Evolutionary conservation across 2,113 vertebrate species (phyloP).

Genomic region (Acanthochromis polyacanthus): DNA sequence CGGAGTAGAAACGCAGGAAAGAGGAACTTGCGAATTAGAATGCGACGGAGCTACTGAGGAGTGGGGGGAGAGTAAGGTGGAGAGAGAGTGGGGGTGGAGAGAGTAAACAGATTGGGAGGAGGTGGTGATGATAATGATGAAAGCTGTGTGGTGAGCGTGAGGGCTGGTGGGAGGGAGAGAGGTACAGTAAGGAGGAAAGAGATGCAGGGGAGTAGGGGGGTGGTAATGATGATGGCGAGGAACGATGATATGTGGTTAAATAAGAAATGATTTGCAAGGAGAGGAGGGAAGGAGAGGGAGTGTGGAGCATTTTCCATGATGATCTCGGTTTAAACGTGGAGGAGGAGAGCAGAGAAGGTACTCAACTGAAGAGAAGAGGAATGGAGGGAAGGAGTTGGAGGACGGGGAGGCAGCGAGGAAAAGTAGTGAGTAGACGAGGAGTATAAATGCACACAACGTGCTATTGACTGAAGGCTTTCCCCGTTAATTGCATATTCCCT

Average conservation of each 20-base stretch:
- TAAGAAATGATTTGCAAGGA: slow-evolving; percentile 64
- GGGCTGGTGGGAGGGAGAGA: slow-evolving; percentile 49
- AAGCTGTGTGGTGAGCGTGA: slow-evolving; percentile 60
- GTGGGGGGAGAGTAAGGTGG: slow-evolving; percentile 37
- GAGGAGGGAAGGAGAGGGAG: slow-evolving; percentile 40
- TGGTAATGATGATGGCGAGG: slow-evolving; percentile 57
- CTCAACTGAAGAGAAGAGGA: slow-evolving; percentile 62
- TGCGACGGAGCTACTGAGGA: slow-evolving; percentile 44
- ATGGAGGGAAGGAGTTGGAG: slow-evolving; percentile 39
- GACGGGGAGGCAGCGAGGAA: slow-evolving; percentile 14
- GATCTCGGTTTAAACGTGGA: slow-evolving; percentile 49
- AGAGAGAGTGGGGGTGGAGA: slow-evolving; percentile 46
- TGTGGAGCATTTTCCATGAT: slow-evolving; percentile 44
- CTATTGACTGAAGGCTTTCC: slow-evolving; percentile 71
- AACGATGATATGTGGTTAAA: slow-evolving; percentile 64
- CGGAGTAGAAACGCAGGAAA: slow-evolving; percentile 33
- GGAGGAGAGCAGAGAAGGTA: slow-evolving; percentile 48
- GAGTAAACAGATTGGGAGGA: slow-evolving; percentile 72
- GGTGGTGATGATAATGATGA: slow-evolving; percentile 74
- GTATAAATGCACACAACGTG: slow-evolving; percentile 56
- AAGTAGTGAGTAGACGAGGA: slow-evolving; percentile 43
- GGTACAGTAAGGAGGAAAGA: slow-evolving; percentile 46
- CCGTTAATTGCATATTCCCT: slow-evolving; percentile 74
- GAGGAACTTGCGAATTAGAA: slow-evolving; percentile 58
- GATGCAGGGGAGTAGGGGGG: slow-evolving; percentile 32